phyloP scores from a whole-genome alignment of 2,797 vertebrate genomes.

The Amniataba percoides region DNA sequence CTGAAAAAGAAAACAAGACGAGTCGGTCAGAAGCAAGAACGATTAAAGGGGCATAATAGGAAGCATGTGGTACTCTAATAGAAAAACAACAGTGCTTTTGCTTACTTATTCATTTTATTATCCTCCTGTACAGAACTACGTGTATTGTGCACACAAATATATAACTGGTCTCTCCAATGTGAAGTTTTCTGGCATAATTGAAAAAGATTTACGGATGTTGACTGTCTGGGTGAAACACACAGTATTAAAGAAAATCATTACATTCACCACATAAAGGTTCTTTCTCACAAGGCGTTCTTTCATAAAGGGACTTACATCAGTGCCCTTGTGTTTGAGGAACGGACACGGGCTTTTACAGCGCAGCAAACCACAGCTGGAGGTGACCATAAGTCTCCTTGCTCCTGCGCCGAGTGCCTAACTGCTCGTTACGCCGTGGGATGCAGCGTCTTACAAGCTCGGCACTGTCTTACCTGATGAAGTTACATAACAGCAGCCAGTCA shows the following conservation, averaged over 20 bases:
- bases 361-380: constrained; percentile 60
- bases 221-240: constrained; percentile 1
- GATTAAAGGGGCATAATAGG: constrained; percentile 36
- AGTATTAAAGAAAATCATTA: constrained; percentile 28
- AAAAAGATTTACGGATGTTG: constrained; percentile 18
- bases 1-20: constrained; percentile 29
- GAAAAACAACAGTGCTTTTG: neutral
- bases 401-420: constrained; percentile 40
- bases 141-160: neutral
- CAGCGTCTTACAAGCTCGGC: constrained; percentile 52
- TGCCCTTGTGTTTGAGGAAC: constrained; percentile 23
- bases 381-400: constrained; percentile 56
- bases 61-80: constrained; percentile 28
- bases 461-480: constrained; percentile 67
- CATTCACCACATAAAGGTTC: constrained; percentile 19
- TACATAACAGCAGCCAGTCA: constrained; percentile 57
- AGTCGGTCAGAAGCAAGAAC: constrained; percentile 5
- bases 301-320: constrained; percentile 47
- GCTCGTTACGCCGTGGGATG: constrained; percentile 66
- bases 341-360: constrained; percentile 53
- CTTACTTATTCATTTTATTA: neutral
- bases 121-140: neutral
- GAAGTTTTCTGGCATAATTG: constrained; percentile 21
- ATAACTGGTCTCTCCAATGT: neutral
- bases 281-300: constrained; percentile 47